Conservation (phyloP, 2,113 vertebrate genomes). For the Progne subis region DNA sequence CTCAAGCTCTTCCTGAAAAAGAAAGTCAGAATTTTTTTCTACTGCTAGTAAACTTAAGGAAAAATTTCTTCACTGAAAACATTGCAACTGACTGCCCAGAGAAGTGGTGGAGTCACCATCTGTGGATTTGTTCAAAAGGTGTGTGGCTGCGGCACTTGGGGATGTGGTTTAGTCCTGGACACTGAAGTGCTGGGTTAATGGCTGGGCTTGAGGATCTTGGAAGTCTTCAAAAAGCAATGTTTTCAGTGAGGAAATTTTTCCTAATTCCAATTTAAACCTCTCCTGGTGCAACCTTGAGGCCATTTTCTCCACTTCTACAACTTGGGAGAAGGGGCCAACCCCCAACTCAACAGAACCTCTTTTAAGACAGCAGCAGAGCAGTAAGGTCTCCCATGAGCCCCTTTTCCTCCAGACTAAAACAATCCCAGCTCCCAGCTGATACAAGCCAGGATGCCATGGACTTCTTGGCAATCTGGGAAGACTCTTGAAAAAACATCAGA, state of each 20-base stretch:
- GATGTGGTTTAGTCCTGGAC: not conserved
- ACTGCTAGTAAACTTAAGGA: not conserved
- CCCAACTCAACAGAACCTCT: not conserved
- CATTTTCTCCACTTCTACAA: not conserved
- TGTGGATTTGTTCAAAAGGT: not conserved
- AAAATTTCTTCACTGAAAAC: not conserved
- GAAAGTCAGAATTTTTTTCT: not conserved
- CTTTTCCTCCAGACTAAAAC: not conserved
- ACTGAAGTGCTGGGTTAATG: not conserved
- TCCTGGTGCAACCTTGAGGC: not conserved
- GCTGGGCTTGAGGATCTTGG: not conserved
- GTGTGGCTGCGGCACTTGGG: too few species aligned
- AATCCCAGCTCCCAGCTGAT: not conserved
- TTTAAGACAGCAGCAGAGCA: not conserved
- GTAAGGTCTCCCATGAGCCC: not conserved
- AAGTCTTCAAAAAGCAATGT: not conserved
- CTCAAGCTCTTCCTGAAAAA: constrained; percentile 84
- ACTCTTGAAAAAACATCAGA: not conserved
- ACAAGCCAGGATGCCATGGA: not conserved
- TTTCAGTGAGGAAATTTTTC: not conserved
- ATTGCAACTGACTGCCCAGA: not conserved
- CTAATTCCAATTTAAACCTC: not conserved
- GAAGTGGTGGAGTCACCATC: not conserved
- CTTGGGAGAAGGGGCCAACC: not conserved
- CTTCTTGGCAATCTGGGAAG: not conserved